Evolutionary conservation across 1,140 invertebrate genomes (phyloP).

Genomic region (Hydropsyche tenuis): DNA sequence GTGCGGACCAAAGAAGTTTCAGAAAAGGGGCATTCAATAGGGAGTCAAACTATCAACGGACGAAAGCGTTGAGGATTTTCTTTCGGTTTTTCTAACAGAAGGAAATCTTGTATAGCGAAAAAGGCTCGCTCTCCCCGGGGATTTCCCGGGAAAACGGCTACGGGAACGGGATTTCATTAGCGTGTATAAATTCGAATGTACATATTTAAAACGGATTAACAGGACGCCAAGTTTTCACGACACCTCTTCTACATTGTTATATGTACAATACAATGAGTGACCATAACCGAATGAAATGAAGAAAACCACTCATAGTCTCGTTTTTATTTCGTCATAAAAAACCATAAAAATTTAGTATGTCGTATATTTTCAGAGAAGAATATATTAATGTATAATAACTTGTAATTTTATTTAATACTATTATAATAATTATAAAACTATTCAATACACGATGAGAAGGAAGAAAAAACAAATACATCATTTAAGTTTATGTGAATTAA

Average conservation of each 20-base stretch:
- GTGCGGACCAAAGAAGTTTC: too few species aligned
- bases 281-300: background rate
- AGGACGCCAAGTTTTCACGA: constrained; percentile 12
- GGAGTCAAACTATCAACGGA: background rate
- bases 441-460: too few species aligned
- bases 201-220: constrained; percentile 38
- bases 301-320: too few species aligned
- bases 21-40: background rate
- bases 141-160: background rate
- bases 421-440: too few species aligned
- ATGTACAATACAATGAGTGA: background rate
- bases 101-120: background rate
- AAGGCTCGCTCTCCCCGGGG: background rate
- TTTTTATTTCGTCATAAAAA: too few species aligned
- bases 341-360: too few species aligned
- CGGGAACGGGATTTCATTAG: constrained; percentile 20
- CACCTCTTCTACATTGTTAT: background rate
- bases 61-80: background rate
- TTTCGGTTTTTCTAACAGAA: background rate
- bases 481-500: too few species aligned
- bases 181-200: constrained; percentile 33
- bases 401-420: too few species aligned
- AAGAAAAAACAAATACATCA: too few species aligned
- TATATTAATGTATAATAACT: too few species aligned
- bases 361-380: too few species aligned